Evolutionary conservation across 1,140 invertebrate genomes (phyloP).

Genomic region (Pseudomyrmex cubaensis): DNA sequence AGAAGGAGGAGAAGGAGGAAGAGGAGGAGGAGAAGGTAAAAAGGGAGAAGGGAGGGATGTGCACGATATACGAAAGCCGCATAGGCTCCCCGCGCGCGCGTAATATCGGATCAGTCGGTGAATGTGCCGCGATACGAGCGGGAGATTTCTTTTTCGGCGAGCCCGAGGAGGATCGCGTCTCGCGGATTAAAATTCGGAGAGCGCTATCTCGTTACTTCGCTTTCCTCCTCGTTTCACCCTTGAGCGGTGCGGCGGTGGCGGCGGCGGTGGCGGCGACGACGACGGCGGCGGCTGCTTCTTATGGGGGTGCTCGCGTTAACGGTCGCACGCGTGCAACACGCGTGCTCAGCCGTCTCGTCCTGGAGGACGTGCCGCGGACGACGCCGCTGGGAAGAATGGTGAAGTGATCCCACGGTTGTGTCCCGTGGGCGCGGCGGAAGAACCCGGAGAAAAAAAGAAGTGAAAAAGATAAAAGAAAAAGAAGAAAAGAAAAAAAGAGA

Average conservation of each 20-base stretch:
- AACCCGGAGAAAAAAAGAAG: constrained; percentile 36
- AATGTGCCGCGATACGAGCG: constrained; percentile 49
- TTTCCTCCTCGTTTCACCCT: constrained; percentile 1
- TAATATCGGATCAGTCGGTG: constrained; percentile 69
- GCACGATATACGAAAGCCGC: constrained; percentile 21
- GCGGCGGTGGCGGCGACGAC: neutral
- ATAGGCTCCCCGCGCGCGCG: constrained; percentile 4
- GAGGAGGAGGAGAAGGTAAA: neutral
- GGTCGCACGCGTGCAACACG: constrained; percentile 32
- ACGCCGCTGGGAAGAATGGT: constrained; percentile 52
- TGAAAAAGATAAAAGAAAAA: constrained; percentile 11
- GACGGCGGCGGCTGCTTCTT: constrained; percentile 1
- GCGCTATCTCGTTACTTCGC: neutral
- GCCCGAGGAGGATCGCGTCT: neutral
- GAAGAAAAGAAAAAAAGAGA: constrained; percentile 3
- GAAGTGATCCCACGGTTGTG: constrained; percentile 51
- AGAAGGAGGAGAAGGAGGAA: neutral
- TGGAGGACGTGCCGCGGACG: constrained; percentile 9
- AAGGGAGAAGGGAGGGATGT: constrained; percentile 25
- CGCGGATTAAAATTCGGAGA: constrained; percentile 6
- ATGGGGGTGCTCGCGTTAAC: constrained; percentile 34
- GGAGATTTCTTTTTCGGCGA: neutral
- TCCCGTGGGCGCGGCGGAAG: constrained; percentile 65
- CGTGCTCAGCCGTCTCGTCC: constrained; percentile 21
- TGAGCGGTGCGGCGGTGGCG: neutral